A percentile compares a stretch with the other conserved stretches of the same genome.
Conservation (phyloP, 2,113 vertebrate genomes). For the Bujurquina vittata region DNA sequence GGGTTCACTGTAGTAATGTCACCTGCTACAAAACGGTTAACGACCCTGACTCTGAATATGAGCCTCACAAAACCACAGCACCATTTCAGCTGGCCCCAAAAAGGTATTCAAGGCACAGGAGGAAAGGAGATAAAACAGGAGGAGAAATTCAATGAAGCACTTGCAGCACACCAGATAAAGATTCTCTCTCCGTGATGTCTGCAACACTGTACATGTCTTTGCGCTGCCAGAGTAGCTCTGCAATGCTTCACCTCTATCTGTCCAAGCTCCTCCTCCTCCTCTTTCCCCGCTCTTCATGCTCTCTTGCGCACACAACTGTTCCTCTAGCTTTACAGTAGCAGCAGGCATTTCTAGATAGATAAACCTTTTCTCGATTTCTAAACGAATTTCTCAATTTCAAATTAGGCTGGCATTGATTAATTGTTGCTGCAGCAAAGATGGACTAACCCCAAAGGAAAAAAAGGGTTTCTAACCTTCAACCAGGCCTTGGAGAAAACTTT, state of each 20-base stretch:
- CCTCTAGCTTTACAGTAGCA: conserved; percentile 30
- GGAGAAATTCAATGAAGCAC: conserved; percentile 23
- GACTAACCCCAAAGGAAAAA: neutral
- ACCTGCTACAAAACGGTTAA: neutral
- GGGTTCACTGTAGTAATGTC: neutral
- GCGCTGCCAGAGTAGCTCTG: conserved; percentile 6
- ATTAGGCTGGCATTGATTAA: conserved; percentile 11
- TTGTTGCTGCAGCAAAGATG: neutral
- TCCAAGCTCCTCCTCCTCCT: neutral
- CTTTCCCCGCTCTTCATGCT: neutral
- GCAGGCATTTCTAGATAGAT: neutral
- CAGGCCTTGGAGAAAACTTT: neutral
- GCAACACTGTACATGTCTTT: conserved; percentile 14
- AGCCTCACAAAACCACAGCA: neutral
- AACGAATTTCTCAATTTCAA: neutral
- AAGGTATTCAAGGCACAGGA: conserved; percentile 44
- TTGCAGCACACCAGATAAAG: conserved; percentile 35
- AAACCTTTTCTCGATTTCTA: neutral
- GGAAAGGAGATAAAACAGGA: conserved; percentile 18
- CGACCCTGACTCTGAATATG: neutral
- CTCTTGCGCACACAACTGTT: neutral
- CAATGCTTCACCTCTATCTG: conserved; percentile 4
- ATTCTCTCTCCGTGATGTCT: conserved; percentile 21
- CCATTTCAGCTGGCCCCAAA: neutral
- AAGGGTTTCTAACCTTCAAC: conserved; percentile 2